A percentile compares a stretch with the other conserved stretches of the same genome.
phyloP scores from a whole-genome alignment of 2,888 invertebrate genomes.

The Agonopterix heracliana region DNA sequence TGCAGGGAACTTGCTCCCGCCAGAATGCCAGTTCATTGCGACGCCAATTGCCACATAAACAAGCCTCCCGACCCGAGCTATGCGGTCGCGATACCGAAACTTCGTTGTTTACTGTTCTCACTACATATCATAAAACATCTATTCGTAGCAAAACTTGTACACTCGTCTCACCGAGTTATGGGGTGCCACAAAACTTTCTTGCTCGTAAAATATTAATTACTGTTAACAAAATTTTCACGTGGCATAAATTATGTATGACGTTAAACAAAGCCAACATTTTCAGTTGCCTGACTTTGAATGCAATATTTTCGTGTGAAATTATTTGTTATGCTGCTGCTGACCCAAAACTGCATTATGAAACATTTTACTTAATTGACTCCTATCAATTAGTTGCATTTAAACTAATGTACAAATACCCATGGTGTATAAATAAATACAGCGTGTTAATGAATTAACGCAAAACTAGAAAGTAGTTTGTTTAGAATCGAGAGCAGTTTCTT shows the following conservation, averaged over 20 bases:
- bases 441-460: too few relatives aligned
- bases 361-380: too few relatives aligned
- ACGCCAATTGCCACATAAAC: constrained; percentile 68
- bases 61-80: constrained; percentile 47
- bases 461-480: too few relatives aligned
- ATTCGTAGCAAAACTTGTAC: constrained; percentile 24
- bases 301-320: too few relatives aligned
- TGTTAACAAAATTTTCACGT: background rate
- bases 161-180: constrained; percentile 28
- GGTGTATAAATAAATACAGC: too few relatives aligned
- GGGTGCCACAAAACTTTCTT: constrained; percentile 25
- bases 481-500: too few relatives aligned
- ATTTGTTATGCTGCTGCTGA: too few relatives aligned
- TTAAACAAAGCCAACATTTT: too few relatives aligned
- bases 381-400: too few relatives aligned
- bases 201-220: constrained; percentile 27
- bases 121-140: constrained; percentile 43
- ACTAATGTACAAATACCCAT: too few relatives aligned
- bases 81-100: constrained; percentile 50
- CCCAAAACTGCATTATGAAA: too few relatives aligned
- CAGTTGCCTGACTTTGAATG: too few relatives aligned
- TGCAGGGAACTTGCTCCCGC: constrained; percentile 50
- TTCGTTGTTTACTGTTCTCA: constrained; percentile 51
- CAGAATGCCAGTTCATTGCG: constrained; percentile 51
- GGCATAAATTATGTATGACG: background rate